Conservation (phyloP, 92 coral and sea anemone species). For the Ricordea florida region DNA sequence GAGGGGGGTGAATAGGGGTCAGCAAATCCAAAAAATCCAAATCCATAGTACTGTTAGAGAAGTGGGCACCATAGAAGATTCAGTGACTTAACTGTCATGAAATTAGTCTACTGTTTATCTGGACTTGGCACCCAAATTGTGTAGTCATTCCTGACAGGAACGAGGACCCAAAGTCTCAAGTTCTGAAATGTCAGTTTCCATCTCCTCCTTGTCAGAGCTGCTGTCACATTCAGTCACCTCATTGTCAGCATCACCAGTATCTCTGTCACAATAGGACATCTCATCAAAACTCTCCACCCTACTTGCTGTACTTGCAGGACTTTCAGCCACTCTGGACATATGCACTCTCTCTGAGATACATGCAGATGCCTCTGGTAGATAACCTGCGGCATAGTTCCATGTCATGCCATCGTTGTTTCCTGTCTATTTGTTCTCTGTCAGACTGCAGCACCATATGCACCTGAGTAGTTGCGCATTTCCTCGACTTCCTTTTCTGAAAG, state of each 20-base stretch:
- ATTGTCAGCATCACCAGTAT: constrained; percentile 5
- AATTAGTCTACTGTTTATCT: neutral
- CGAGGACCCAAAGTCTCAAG: constrained; percentile 22
- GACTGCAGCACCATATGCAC: neutral
- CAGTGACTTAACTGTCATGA: no score
- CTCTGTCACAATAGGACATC: constrained; percentile 1
- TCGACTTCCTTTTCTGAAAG: neutral
- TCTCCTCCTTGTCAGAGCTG: constrained; percentile 46
- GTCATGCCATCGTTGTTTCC: neutral
- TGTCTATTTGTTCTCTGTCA: neutral
- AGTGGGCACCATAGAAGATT: no score
- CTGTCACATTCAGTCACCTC: constrained; percentile 5
- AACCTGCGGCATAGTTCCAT: neutral
- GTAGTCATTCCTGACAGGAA: neutral
- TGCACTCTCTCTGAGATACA: constrained; percentile 14
- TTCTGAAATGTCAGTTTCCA: neutral
- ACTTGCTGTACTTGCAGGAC: neutral
- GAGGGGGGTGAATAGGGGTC: no score
- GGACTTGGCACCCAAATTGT: neutral
- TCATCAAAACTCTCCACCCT: neutral
- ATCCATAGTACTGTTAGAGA: no score
- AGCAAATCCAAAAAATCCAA: no score
- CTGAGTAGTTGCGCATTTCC: neutral
- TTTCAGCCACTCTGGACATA: constrained; percentile 2
- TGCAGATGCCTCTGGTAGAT: neutral